Conservation (phyloP, 1,140 invertebrate genomes). For the Cepaea nemoralis region DNA sequence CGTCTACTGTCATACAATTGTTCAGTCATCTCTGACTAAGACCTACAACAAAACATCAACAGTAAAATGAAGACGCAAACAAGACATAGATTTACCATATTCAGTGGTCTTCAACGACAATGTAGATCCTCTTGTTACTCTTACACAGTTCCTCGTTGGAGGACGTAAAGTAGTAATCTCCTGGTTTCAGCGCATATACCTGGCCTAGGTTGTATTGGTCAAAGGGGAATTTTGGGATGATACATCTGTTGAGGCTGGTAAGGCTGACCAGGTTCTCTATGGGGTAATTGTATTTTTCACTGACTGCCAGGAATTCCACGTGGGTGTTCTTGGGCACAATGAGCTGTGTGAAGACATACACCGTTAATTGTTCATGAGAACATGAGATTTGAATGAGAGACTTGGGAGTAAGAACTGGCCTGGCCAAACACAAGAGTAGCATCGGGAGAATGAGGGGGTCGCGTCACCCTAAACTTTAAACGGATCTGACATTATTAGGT, state of each 20-base stretch:
- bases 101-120: neutral
- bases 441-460: too few species aligned
- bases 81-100: neutral
- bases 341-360: too few species aligned
- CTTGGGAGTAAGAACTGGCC: too few species aligned
- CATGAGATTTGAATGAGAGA: too few species aligned
- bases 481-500: too few species aligned
- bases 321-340: neutral
- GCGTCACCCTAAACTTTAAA: too few species aligned
- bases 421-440: too few species aligned
- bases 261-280: constrained; percentile 25
- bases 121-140: neutral
- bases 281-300: neutral
- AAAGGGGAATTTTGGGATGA: constrained; percentile 5
- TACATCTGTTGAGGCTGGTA: constrained; percentile 17
- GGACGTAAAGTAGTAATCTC: constrained; percentile 29
- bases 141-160: neutral
- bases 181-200: constrained; percentile 5
- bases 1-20: too few species aligned
- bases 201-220: neutral
- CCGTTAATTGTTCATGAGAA: too few species aligned
- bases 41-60: too few species aligned
- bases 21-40: too few species aligned
- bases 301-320: neutral
- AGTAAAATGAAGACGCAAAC: too few species aligned